Evolutionary conservation across 2,888 invertebrate species (phyloP), one percentile per base, ranked within the genome.

Genomic region (Piscicola geometra): DNA sequence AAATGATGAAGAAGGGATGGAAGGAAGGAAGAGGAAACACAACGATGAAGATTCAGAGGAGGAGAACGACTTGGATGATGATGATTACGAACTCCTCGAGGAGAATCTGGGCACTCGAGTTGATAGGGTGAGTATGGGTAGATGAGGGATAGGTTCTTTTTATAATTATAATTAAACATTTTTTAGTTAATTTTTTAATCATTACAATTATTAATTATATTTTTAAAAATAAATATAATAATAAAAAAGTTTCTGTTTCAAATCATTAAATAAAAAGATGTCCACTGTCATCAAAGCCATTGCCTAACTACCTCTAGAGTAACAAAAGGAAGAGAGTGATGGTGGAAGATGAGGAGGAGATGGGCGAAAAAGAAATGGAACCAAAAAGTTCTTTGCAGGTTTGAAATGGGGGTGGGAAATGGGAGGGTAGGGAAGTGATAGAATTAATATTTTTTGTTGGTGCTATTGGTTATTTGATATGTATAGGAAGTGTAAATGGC

Each of bases 31-130:
- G 64, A 66, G 64, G 56, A 32, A 71, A 79, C 82, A 82, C 66
- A 82, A 81, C 47, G 60, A 56, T 56, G 60, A 56, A 25, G 80
- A 84, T 30, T 81, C 81, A 1, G 84, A 83, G 9, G 79, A 81
- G 1, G 84, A 94, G 82, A 91, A 92, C 81, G 80, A 95, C 75
- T 87, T 99, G 30, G 96, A 97, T 85, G 98, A 99, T 83, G 99
- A 99, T 82, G 99, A 99, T 88, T 94, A 95, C 85, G 98, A 97
- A 85, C 89, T 99, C 64, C 91, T 99, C 81, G 96, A 98, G 85
- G 98, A 98, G 86, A 98, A 99, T 89, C 89, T 96, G 83, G 98
- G 98, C 78, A 92, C 94, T 0, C 95, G 95, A 90, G 91, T 96
- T 79, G 47, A 78, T 25, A 86, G 82, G 77, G 80, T 83, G 41